phyloP scores from a whole-genome alignment of 2,888 invertebrate genomes.

The Sericinus montela region DNA sequence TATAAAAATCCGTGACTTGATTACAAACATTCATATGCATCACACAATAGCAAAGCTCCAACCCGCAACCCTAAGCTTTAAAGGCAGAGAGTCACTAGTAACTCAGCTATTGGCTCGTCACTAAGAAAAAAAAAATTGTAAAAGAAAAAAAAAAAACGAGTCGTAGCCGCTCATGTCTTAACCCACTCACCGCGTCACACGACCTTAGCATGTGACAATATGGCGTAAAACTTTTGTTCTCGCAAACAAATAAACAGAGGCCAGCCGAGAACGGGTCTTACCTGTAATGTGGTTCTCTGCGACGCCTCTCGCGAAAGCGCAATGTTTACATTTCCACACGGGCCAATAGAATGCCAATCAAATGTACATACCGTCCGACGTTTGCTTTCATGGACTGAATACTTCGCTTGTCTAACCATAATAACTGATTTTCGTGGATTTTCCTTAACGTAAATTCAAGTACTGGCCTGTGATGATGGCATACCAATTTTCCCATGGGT shows the following conservation, averaged over 20 bases:
- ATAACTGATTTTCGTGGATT: too few species aligned
- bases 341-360: neutral
- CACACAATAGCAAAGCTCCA: too few species aligned
- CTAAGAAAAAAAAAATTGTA: too few species aligned
- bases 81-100: too few species aligned
- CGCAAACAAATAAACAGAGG: conserved; percentile 36
- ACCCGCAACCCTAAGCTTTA: too few species aligned
- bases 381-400: neutral
- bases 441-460: too few species aligned
- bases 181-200: conserved; percentile 5
- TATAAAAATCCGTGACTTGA: too few species aligned
- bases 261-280: conserved; percentile 53
- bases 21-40: too few species aligned
- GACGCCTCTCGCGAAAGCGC: conserved; percentile 13
- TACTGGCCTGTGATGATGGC: too few species aligned
- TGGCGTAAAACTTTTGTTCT: conserved; percentile 64
- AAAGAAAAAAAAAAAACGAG: neutral
- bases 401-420: neutral
- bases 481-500: too few species aligned
- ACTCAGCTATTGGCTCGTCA: too few species aligned
- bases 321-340: conserved; percentile 20
- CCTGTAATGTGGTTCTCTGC: conserved; percentile 30
- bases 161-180: neutral
- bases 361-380: neutral
- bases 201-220: conserved; percentile 59